Percentiles rank a stretch among this genome's conserved stretches.
phyloP scores from a whole-genome alignment of 2,113 vertebrate species.

The Myotis yumanensis region DNA sequence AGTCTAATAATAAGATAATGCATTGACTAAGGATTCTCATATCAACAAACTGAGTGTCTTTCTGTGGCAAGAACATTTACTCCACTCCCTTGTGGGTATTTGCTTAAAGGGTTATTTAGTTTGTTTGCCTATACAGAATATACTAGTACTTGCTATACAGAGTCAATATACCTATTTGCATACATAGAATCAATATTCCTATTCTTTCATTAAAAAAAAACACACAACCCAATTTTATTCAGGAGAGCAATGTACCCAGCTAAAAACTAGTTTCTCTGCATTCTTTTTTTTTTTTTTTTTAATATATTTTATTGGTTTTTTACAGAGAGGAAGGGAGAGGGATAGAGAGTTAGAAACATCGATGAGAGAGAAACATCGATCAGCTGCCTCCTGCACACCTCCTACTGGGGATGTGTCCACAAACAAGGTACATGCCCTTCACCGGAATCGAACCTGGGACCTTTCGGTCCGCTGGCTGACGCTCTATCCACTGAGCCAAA shows the following conservation, averaged over 20 bases:
- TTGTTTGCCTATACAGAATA: neutral
- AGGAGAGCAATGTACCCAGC: neutral
- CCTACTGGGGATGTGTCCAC: no score
- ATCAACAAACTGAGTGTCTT: neutral
- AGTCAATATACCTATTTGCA: neutral
- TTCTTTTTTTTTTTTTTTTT: no score
- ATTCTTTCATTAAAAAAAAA: neutral
- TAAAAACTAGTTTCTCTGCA: neutral
- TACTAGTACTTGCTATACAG: neutral
- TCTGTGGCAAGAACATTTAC: neutral
- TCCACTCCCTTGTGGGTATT: neutral
- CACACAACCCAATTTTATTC: neutral
- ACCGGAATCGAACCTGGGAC: no score
- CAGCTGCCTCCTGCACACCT: no score
- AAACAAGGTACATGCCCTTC: no score
- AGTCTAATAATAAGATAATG: neutral
- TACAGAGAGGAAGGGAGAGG: no score
- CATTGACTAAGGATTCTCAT: neutral
- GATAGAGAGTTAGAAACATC: no score
- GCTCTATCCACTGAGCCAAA: no score
- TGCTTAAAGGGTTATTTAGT: neutral
- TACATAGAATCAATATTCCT: neutral
- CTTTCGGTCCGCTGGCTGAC: no score
- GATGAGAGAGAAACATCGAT: no score
- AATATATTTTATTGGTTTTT: no score